Percentiles rank a stretch among this genome's conserved stretches.
phyloP scores from a whole-genome alignment of 1,140 invertebrate species.

The Pogonus chalceus region DNA sequence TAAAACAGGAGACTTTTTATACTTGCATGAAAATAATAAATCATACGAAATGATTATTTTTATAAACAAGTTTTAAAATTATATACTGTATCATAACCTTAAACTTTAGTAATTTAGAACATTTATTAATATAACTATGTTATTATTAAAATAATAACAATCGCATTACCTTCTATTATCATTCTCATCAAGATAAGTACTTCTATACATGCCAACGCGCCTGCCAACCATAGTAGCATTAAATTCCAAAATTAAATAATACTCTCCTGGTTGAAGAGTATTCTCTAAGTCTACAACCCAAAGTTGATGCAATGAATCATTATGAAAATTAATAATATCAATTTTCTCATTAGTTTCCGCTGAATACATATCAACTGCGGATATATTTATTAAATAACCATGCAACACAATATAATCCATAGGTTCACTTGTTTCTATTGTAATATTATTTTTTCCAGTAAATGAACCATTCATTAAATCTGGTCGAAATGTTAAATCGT shows the following conservation, averaged over 20 bases:
- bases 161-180: constrained; percentile 31
- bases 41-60: background rate
- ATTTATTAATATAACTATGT: constrained; percentile 8
- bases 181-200: constrained; percentile 51
- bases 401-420: constrained; percentile 59
- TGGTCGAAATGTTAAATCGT: constrained; percentile 65
- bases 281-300: constrained; percentile 48
- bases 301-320: constrained; percentile 49
- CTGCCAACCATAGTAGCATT: constrained; percentile 52
- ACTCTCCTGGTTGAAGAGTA: constrained; percentile 45
- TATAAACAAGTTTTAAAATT: background rate
- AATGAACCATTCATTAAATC: constrained; percentile 59
- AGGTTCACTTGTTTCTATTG: constrained; percentile 44
- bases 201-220: constrained; percentile 72
- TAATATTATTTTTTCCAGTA: constrained; percentile 61
- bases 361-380: constrained; percentile 29
- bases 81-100: background rate
- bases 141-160: constrained; percentile 12
- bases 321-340: constrained; percentile 19
- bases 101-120: constrained; percentile 2
- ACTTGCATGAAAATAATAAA: no score
- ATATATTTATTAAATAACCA: constrained; percentile 50
- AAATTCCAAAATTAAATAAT: constrained; percentile 54
- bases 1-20: no score
- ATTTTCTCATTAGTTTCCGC: constrained; percentile 9